A percentile compares a stretch with the other conserved stretches of the same genome.
Conservation (phyloP, 2,113 vertebrate species). For the Pseudopipra pipra region DNA sequence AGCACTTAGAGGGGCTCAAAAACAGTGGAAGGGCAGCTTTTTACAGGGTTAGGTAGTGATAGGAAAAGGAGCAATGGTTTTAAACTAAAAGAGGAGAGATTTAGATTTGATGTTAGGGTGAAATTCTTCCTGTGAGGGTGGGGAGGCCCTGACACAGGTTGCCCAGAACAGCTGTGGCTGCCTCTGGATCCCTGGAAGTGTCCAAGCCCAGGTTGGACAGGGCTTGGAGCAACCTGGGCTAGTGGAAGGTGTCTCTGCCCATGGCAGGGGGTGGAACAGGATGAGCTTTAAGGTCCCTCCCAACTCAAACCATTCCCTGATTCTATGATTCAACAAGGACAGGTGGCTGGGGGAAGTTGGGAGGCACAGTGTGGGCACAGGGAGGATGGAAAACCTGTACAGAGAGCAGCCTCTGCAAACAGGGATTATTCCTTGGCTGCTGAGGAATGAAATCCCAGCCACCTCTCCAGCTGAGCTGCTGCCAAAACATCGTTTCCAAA, state of each 20-base stretch:
- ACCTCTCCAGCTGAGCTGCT: not conserved
- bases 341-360: not conserved
- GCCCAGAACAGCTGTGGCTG: not conserved
- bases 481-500: not conserved
- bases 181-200: not conserved
- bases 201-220: not conserved
- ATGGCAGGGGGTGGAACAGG: not conserved
- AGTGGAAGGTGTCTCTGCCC: not conserved
- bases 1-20: not conserved
- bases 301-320: not conserved
- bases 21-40: not conserved
- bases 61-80: not conserved
- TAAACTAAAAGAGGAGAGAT: not conserved
- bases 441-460: not conserved
- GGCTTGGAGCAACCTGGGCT: not conserved
- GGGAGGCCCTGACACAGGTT: not conserved
- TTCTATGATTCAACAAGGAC: not conserved
- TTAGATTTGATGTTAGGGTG: not conserved
- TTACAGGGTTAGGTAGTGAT: not conserved
- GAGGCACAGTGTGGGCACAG: not conserved
- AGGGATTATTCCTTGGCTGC: not conserved
- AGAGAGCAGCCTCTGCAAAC: not conserved
- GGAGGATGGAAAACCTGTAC: accelerated
- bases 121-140: not conserved
- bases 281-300: accelerated